Percentiles rank a stretch among this genome's conserved stretches.
Conservation (phyloP, 2,113 vertebrate species). For the Nesospiza acunhae region DNA sequence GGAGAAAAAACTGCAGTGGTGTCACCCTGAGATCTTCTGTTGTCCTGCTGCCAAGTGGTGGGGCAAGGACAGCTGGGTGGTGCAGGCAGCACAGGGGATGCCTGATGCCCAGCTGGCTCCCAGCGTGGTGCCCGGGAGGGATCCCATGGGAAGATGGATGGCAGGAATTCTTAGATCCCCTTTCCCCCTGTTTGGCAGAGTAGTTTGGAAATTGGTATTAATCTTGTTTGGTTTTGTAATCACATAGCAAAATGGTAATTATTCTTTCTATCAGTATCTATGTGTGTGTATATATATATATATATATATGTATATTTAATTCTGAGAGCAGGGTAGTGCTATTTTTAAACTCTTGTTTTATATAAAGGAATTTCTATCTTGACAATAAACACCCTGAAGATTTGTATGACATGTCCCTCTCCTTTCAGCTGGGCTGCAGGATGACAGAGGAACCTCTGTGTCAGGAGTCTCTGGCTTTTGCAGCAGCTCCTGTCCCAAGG, state of each 20-base stretch:
- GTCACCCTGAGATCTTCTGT: not conserved
- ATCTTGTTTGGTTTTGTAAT: not conserved
- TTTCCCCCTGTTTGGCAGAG: not conserved
- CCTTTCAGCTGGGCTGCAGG: not conserved
- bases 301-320: constrained; percentile 12
- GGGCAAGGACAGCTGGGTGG: not conserved
- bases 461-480: not conserved
- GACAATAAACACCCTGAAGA: constrained; percentile 57
- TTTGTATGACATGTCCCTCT: constrained; percentile 21
- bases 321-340: constrained; percentile 15
- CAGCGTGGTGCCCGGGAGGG: not conserved
- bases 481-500: accelerated
- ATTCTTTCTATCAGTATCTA: constrained; percentile 22
- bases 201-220: not conserved
- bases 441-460: accelerated
- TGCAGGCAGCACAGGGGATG: not conserved
- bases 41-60: not conserved
- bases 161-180: not conserved
- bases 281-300: not conserved
- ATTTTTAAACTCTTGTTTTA: constrained; percentile 61
- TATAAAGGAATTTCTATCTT: constrained; percentile 24
- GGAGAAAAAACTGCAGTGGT: not conserved
- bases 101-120: not conserved
- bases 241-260: constrained; percentile 8
- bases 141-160: accelerated